phyloP scores from a whole-genome alignment of 2,113 vertebrate species.

The Pionites leucogaster region DNA sequence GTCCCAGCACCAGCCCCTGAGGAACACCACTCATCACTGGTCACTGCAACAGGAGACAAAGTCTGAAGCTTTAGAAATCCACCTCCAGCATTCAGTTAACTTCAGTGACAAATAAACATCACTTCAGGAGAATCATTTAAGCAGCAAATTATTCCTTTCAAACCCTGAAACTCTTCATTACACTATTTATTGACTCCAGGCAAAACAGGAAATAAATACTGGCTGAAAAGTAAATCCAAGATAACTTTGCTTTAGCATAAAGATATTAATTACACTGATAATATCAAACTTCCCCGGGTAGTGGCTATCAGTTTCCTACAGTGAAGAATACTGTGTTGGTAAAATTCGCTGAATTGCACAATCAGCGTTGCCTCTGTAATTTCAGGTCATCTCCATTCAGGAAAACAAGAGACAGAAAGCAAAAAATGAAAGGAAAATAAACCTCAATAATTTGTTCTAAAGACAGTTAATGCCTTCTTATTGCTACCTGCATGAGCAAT shows the following conservation, averaged over 20 bases:
- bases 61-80: constrained; percentile 15
- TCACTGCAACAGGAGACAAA: background rate
- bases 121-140: constrained; percentile 60
- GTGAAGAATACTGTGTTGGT: constrained; percentile 2
- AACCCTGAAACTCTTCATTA: constrained; percentile 50
- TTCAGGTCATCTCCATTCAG: constrained; percentile 13
- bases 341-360: background rate
- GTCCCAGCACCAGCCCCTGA: background rate
- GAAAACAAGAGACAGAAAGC: constrained; percentile 23
- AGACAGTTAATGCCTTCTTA: background rate
- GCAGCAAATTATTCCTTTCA: constrained; percentile 68
- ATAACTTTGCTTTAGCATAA: constrained; percentile 23
- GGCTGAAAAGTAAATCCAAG: constrained; percentile 15
- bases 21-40: background rate
- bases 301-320: constrained; percentile 26
- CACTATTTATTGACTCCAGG: constrained; percentile 55
- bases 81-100: constrained; percentile 60
- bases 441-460: background rate
- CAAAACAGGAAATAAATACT: constrained; percentile 55
- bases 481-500: background rate
- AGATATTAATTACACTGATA: constrained; percentile 59
- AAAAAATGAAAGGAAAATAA: constrained; percentile 24
- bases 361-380: background rate
- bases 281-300: constrained; percentile 23
- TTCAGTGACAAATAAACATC: constrained; percentile 48